Evolutionary conservation across 1,140 invertebrate species (phyloP).

Genomic region (Lasioglossum baleicum): DNA sequence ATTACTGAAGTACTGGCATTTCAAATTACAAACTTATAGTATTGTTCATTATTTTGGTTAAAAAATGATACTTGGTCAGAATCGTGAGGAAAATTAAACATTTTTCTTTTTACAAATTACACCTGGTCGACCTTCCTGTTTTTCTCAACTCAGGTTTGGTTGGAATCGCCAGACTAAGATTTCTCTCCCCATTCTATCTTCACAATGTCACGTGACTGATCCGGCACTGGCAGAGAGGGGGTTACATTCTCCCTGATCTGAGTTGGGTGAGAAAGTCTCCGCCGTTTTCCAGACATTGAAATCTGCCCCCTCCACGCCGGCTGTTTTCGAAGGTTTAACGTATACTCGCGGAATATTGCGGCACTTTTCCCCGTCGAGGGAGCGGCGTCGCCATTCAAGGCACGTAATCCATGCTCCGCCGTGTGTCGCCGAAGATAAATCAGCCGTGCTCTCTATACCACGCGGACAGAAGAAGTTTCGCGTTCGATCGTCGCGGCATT

Average conservation of each 20-base stretch:
- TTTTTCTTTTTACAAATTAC: neutral
- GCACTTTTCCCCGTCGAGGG: conserved; percentile 18
- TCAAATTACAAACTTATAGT: no score
- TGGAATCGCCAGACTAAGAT: no score
- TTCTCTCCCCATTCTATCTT: no score
- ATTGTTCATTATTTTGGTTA: no score
- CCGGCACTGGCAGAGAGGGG: no score
- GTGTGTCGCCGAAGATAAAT: conserved; percentile 40
- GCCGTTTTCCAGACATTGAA: conserved; percentile 23
- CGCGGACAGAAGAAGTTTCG: conserved; percentile 27
- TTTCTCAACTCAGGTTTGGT: no score
- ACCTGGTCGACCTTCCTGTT: no score
- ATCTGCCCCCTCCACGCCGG: neutral
- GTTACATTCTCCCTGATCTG: no score
- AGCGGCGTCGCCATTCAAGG: conserved; percentile 19
- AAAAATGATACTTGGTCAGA: no score
- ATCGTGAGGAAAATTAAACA: no score
- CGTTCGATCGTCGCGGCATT: conserved; percentile 18
- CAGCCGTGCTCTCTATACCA: conserved; percentile 16
- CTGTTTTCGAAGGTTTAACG: conserved; percentile 46
- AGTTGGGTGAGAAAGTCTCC: neutral
- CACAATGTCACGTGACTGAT: no score
- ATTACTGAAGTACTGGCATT: no score
- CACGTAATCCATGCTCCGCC: conserved; percentile 46
- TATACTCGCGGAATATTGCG: conserved; percentile 31